Evolutionary conservation across 2,888 invertebrate genomes (phyloP).

Genomic region (Calephelis perditalis): DNA sequence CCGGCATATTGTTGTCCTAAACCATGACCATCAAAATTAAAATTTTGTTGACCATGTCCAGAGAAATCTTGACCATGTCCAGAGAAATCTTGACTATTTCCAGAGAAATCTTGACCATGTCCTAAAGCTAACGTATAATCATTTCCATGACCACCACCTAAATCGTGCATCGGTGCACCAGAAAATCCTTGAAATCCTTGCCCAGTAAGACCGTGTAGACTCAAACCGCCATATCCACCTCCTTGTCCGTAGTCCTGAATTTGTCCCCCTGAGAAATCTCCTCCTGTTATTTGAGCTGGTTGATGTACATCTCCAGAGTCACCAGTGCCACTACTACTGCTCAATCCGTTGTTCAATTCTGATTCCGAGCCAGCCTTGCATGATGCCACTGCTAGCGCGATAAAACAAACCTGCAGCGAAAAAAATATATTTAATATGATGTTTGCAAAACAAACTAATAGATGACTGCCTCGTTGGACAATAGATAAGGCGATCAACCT

Average conservation of each 20-base stretch:
- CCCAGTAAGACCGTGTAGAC: conserved; percentile 1
- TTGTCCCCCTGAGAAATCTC: conserved; percentile 31
- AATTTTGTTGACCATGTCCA: conserved; percentile 30
- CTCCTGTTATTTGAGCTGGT: conserved; percentile 25
- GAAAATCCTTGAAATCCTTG: conserved; percentile 35
- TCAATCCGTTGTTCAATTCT: conserved; percentile 29
- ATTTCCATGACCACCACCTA: conserved; percentile 37
- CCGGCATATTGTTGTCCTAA: conserved; percentile 40
- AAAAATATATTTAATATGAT: conserved; percentile 9
- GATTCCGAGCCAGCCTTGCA: conserved; percentile 56
- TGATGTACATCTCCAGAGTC: conserved; percentile 32
- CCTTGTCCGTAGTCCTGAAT: conserved; percentile 33
- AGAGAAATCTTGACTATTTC: conserved; percentile 28
- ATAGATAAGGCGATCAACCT: too few relatives aligned
- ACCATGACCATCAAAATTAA: conserved; percentile 31
- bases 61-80: conserved; percentile 29
- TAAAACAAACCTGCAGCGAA: conserved; percentile 59
- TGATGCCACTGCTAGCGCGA: conserved; percentile 61
- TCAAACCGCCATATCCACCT: conserved; percentile 30
- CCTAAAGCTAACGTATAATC: conserved; percentile 36
- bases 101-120: conserved; percentile 28
- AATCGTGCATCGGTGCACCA: conserved; percentile 34
- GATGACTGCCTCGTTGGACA: too few relatives aligned
- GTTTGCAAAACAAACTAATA: too few relatives aligned
- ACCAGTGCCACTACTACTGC: conserved; percentile 35